These are phyloP conservation scores for Lasioglossum oenotherae DNA, from an alignment of 2,888 invertebrate genomes.

Conservation along the genomic window DNA sequence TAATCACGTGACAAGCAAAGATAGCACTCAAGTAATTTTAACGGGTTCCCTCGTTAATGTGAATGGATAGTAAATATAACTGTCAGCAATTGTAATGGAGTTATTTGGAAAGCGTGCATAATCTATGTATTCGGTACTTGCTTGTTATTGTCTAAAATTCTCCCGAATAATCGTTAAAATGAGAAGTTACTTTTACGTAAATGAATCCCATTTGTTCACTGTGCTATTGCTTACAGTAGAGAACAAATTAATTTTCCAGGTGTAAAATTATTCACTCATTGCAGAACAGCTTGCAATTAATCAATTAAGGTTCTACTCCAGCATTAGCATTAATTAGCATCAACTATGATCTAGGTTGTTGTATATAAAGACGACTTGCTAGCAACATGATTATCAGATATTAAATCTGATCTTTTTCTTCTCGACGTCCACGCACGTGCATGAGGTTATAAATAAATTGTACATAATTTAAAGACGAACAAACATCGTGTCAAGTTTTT, in stretches of 20 bases:
- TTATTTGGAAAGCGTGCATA: background rate
- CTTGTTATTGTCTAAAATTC: background rate
- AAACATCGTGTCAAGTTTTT: constrained; percentile 2
- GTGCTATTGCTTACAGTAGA: background rate
- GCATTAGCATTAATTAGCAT: constrained; percentile 51
- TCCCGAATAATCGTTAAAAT: background rate
- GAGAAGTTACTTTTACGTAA: background rate
- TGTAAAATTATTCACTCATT: constrained; percentile 28
- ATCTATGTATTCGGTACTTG: background rate
- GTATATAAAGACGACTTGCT: background rate
- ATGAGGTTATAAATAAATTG: background rate
- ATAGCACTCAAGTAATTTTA: background rate
- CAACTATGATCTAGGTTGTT: constrained; percentile 23
- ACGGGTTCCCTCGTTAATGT: background rate
- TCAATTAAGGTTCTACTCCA: constrained; percentile 40
- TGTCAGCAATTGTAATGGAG: background rate
- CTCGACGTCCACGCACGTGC: background rate
- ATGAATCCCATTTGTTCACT: background rate
- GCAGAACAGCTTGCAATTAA: constrained; percentile 38
- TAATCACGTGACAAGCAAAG: background rate
- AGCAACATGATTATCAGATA: constrained; percentile 13
- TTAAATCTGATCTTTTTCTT: constrained; percentile 25
- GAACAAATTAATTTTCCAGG: constrained; percentile 34
- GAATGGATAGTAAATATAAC: background rate
- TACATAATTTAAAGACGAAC: background rate